Conservation (phyloP, 1,140 invertebrate species). For the honey bee (Apis mellifera) region Amel_HAv3.1 CM009936.2:3467501-3468000, state of each 20-base stretch:
- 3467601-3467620: slow-evolving; percentile 33
- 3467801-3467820: not conserved
- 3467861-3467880: not conserved
- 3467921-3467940: slow-evolving; percentile 3
- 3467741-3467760: slow-evolving; percentile 34
- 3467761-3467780: slow-evolving; percentile 18
- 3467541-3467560: not conserved
- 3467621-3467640: slow-evolving; percentile 32
- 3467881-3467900: slow-evolving; percentile 7
- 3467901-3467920: slow-evolving; percentile 47
- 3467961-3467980: slow-evolving; percentile 10
- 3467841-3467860: not conserved
- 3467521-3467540: not conserved
- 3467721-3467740: slow-evolving; percentile 23
- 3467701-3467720: not conserved
- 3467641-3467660: slow-evolving; percentile 28
- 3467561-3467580: not conserved
- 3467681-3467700: not conserved
- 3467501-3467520: not conserved
- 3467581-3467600: slow-evolving; percentile 31
- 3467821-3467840: not conserved
- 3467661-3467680: slow-evolving; percentile 5
- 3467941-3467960: slow-evolving; percentile 16
- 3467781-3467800: slow-evolving; percentile 28
- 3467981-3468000: not conserved